phyloP scores from a whole-genome alignment of 2,113 vertebrate species.

The Spheniscus mendiculus region DNA sequence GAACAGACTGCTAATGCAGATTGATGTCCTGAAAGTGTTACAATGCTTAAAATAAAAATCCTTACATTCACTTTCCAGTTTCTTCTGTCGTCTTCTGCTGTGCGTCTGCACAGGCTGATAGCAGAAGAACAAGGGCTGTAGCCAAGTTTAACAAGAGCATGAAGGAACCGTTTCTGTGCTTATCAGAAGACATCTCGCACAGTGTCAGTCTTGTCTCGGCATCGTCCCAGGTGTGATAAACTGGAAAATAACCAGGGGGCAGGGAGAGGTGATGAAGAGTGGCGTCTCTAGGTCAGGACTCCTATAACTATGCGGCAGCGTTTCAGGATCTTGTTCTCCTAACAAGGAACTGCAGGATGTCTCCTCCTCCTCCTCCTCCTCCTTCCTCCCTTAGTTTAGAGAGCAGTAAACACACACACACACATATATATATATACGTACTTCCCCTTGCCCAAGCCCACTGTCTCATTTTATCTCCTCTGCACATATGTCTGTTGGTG shows the following conservation, averaged over 20 bases:
- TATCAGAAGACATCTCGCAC: background rate
- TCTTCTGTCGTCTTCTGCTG: rapidly evolving
- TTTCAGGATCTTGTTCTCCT: background rate
- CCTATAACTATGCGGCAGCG: rapidly evolving
- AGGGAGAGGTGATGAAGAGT: background rate
- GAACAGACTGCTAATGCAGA: background rate
- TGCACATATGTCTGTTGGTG: background rate
- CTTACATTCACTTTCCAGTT: background rate
- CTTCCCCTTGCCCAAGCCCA: background rate
- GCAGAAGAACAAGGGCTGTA: background rate
- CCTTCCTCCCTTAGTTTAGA: background rate
- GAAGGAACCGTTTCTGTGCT: background rate
- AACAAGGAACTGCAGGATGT: background rate
- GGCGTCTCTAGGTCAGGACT: background rate
- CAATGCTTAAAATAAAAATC: background rate
- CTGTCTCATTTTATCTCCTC: background rate
- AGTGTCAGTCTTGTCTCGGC: background rate
- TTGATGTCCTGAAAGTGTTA: background rate
- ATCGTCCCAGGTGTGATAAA: background rate
- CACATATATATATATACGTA: too few species aligned
- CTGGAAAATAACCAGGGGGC: background rate
- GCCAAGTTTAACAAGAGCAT: background rate
- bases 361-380: background rate
- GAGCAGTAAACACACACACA: too few species aligned
- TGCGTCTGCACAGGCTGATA: background rate